Conservation (phyloP, 2,113 vertebrate genomes). For the Dendrocopos noguchii region DNA sequence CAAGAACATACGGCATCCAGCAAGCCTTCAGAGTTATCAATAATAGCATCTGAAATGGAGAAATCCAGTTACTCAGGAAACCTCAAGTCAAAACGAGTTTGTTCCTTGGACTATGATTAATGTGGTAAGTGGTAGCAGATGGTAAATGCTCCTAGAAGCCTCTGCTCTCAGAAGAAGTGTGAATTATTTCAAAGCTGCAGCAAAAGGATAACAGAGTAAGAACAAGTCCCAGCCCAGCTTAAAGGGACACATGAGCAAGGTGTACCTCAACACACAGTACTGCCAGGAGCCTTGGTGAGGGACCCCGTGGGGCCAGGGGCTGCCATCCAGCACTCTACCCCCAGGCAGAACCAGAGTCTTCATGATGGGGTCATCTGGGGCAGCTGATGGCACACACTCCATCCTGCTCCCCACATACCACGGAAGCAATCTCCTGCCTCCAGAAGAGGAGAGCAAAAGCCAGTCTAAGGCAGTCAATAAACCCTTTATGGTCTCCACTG, state of each 20-base stretch:
- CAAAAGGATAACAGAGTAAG: background rate
- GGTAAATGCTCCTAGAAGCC: slow-evolving; percentile 31
- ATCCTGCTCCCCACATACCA: background rate
- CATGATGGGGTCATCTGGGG: background rate
- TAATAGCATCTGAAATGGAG: slow-evolving; percentile 22
- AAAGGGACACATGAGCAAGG: background rate
- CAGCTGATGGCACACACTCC: background rate
- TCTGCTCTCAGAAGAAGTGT: background rate
- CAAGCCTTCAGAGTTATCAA: slow-evolving; percentile 44
- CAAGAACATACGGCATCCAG: slow-evolving; percentile 17
- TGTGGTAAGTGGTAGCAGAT: slow-evolving; percentile 50
- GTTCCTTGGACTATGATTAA: slow-evolving; percentile 54
- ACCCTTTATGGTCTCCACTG: too few species aligned
- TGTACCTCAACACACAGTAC: fast-evolving
- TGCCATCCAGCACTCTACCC: background rate
- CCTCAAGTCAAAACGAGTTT: slow-evolving; percentile 30
- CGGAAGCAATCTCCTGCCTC: background rate
- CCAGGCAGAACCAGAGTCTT: background rate
- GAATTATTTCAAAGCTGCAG: slow-evolving; percentile 12
- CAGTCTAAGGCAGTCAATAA: too few species aligned
- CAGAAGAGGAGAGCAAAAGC: background rate
- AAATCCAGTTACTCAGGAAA: slow-evolving; percentile 23
- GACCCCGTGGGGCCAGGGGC: fast-evolving
- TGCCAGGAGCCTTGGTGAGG: background rate
- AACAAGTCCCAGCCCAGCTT: background rate